Evolutionary conservation across 2,797 vertebrate species (phyloP).

Genomic region (Sebastes glaucus): DNA sequence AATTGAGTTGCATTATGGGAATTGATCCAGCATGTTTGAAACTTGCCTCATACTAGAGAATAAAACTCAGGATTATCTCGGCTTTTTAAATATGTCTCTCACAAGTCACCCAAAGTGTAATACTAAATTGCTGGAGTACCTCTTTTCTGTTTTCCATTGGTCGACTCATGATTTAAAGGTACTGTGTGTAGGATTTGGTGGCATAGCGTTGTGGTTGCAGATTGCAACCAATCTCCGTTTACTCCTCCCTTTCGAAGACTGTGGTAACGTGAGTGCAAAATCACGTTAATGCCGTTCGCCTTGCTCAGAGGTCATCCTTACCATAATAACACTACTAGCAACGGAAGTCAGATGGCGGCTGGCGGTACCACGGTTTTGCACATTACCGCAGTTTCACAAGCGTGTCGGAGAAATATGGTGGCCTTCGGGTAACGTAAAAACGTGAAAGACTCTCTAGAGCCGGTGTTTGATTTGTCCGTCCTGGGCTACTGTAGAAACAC

Average conservation of each 20-base stretch:
- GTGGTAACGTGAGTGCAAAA: neutral
- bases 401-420: too few species aligned
- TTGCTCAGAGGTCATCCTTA: neutral
- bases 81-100: neutral
- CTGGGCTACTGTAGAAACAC: neutral
- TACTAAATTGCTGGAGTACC: neutral
- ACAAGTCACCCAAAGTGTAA: neutral
- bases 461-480: neutral
- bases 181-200: neutral
- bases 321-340: neutral
- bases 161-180: neutral
- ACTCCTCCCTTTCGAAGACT: neutral
- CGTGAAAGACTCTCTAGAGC: neutral
- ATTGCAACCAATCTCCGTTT: neutral
- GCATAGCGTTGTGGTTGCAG: neutral
- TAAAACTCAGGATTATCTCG: neutral
- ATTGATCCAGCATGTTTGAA: neutral
- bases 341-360: neutral
- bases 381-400: too few species aligned
- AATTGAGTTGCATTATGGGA: neutral
- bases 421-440: too few species aligned
- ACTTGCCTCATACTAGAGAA: neutral
- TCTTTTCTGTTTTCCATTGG: neutral
- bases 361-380: neutral
- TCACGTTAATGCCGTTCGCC: neutral